Conservation (phyloP, 2,888 invertebrate species). For the Euspilapteryx auroguttella region DNA sequence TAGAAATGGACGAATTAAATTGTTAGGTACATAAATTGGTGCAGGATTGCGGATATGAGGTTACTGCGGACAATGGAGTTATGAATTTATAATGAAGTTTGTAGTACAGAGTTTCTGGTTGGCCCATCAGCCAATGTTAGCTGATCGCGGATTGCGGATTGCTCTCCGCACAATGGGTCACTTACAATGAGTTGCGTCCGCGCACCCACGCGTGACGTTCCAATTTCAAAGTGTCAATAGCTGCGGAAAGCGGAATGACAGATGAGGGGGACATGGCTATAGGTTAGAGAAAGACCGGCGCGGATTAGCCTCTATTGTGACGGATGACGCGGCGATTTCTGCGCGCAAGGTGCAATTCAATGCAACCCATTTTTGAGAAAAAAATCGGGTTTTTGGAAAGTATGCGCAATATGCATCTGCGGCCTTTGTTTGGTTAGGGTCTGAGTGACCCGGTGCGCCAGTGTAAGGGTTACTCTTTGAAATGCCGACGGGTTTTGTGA, state of each 20-base stretch:
- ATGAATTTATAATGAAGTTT: no score
- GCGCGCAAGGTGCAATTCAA: constrained; percentile 40
- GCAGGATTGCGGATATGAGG: no score
- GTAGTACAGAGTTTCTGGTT: no score
- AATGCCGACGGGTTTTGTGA: background rate
- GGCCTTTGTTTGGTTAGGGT: constrained; percentile 52
- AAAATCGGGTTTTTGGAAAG: constrained; percentile 19
- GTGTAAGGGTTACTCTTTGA: constrained; percentile 33
- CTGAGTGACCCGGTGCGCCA: constrained; percentile 20
- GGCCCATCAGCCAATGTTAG: no score
- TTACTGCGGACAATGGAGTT: no score
- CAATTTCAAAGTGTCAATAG: constrained; percentile 46
- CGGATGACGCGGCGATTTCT: constrained; percentile 29
- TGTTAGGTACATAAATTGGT: constrained; percentile 1
- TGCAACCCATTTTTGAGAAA: constrained; percentile 49
- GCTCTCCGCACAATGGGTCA: constrained; percentile 17
- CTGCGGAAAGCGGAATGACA: constrained; percentile 16
- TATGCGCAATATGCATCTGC: constrained; percentile 36
- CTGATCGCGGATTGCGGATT: constrained; percentile 23
- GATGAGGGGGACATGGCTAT: constrained; percentile 17
- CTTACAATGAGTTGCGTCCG: constrained; percentile 37
- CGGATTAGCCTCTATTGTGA: constrained; percentile 40
- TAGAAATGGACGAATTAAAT: no score
- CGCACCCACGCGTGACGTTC: constrained; percentile 52
- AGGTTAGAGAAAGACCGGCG: constrained; percentile 17